phyloP scores from a whole-genome alignment of 1,140 invertebrate genomes.

The Cheumatopsyche charites region DNA sequence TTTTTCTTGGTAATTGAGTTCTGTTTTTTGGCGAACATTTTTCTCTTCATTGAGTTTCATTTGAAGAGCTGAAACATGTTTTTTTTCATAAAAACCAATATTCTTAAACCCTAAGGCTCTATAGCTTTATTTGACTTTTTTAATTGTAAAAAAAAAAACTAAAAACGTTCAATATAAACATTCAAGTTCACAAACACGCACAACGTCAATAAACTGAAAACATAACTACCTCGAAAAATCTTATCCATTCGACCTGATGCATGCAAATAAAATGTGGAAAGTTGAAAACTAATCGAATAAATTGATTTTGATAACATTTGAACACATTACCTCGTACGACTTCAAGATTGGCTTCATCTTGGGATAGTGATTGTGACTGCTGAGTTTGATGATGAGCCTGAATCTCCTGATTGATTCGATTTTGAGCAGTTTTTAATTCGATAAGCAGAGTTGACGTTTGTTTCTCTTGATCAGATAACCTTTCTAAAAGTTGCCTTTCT shows the following conservation, averaged over 20 bases:
- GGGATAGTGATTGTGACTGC: slow-evolving; percentile 78
- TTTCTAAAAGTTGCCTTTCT: slow-evolving; percentile 78
- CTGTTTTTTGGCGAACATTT: slow-evolving; percentile 78
- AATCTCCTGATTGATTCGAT: slow-evolving; percentile 87
- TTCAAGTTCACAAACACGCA: not conserved
- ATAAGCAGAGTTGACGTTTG: slow-evolving; percentile 84
- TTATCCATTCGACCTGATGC: slow-evolving; percentile 58
- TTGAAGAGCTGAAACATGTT: slow-evolving; percentile 75
- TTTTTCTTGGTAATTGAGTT: slow-evolving; percentile 85
- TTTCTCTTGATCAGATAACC: slow-evolving; percentile 85
- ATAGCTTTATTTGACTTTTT: not conserved
- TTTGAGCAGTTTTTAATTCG: slow-evolving; percentile 86
- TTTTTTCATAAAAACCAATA: slow-evolving; percentile 22
- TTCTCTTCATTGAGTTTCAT: slow-evolving; percentile 91
- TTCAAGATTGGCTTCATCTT: slow-evolving; percentile 89
- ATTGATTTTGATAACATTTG: not conserved
- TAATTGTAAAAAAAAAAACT: not conserved
- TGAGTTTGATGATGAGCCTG: slow-evolving; percentile 89
- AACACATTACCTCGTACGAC: slow-evolving; percentile 79
- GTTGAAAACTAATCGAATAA: not conserved
- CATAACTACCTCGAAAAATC: slow-evolving; percentile 59
- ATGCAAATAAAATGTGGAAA: slow-evolving; percentile 43
- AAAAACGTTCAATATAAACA: too few species aligned
- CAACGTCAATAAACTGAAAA: not conserved
- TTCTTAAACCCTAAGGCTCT: not conserved